Conservation (phyloP, 2,113 vertebrate genomes). For the Ailuropoda melanoleuca region DNA sequence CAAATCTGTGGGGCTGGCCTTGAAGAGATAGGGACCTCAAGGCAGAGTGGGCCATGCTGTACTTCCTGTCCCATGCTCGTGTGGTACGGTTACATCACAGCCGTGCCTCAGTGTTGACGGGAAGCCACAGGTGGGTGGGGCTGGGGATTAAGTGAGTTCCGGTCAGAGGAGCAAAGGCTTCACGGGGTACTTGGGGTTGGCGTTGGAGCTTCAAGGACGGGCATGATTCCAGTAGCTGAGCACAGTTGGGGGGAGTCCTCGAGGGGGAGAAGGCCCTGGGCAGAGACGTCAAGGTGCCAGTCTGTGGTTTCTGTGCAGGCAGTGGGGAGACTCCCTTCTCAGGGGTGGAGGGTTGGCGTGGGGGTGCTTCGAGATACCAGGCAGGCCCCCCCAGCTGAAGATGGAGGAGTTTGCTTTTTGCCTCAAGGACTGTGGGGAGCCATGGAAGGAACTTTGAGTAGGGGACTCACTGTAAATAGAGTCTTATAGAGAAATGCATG, state of each 20-base stretch:
- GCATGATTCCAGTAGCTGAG: background rate
- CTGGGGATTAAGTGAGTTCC: background rate
- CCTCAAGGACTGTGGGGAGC: background rate
- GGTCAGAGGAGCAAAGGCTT: background rate
- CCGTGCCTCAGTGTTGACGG: background rate
- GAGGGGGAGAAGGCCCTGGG: background rate
- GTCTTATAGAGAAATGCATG: background rate
- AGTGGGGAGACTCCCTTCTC: background rate
- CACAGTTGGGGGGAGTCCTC: background rate
- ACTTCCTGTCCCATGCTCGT: background rate
- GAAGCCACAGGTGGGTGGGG: background rate
- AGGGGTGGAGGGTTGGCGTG: background rate
- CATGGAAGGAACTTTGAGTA: background rate
- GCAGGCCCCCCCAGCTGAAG: background rate
- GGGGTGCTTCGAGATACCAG: accelerated
- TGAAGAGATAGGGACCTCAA: too few species aligned
- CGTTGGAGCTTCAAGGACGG: background rate
- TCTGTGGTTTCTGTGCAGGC: background rate
- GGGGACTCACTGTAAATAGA: too few species aligned
- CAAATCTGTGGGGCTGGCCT: background rate
- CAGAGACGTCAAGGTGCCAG: background rate
- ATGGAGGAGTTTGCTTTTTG: background rate
- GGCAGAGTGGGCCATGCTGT: background rate
- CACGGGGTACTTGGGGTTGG: accelerated
- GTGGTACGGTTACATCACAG: accelerated